Evolutionary conservation across 2,888 invertebrate species (phyloP).

Genomic region (Neria commutata): DNA sequence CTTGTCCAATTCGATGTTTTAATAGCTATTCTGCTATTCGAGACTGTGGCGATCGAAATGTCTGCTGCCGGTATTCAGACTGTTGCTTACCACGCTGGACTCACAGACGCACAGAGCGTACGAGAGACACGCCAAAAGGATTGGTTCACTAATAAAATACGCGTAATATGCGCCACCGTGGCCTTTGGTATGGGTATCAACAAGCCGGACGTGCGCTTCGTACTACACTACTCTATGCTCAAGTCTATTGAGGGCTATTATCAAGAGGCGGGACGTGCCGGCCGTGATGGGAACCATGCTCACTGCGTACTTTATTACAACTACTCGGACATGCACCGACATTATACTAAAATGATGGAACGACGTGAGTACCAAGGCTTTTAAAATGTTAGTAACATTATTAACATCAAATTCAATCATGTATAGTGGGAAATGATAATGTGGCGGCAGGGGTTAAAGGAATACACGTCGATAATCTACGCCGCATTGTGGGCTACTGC

Average conservation of each 20-base stretch:
- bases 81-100: slow-evolving; percentile 84
- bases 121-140: slow-evolving; percentile 77
- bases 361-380: slow-evolving; percentile 63
- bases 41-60: slow-evolving; percentile 74
- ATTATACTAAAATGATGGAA: slow-evolving; percentile 73
- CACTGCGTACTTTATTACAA: slow-evolving; percentile 88
- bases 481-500: slow-evolving; percentile 88
- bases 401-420: too few species aligned
- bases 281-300: slow-evolving; percentile 87
- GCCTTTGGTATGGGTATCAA: slow-evolving; percentile 99
- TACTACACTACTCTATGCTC: slow-evolving; percentile 90
- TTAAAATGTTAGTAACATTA: slow-evolving; percentile 4
- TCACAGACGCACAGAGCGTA: slow-evolving; percentile 72
- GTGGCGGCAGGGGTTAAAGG: slow-evolving; percentile 68
- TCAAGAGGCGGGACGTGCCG: slow-evolving; percentile 96
- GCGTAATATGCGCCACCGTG: slow-evolving; percentile 93
- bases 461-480: slow-evolving; percentile 85
- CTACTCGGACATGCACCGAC: slow-evolving; percentile 79
- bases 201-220: slow-evolving; percentile 95
- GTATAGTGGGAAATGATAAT: slow-evolving; percentile 65
- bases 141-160: slow-evolving; percentile 84
- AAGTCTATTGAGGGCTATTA: slow-evolving; percentile 97
- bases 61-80: slow-evolving; percentile 71
- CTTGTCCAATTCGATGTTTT: too few species aligned
- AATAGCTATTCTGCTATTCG: too few species aligned